Percentiles rank a stretch among this genome's conserved stretches.
phyloP scores from a whole-genome alignment of 2,113 vertebrate genomes.

The Myanophis thanlyinensis region DNA sequence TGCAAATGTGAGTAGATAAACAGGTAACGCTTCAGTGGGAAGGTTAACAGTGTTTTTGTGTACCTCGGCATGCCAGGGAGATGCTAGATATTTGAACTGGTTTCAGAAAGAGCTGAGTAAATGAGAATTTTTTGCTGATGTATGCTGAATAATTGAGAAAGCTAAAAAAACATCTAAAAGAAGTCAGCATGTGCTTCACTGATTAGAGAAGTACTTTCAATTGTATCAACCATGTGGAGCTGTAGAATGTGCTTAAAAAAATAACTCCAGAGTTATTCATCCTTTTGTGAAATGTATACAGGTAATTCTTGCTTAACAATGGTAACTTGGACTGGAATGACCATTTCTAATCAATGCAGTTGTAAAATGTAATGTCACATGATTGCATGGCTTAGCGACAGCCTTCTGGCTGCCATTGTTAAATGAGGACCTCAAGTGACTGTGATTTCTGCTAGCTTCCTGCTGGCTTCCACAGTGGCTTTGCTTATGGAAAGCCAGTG shows the following conservation, averaged over 20 bases:
- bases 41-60: neutral
- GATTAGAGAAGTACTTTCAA: neutral
- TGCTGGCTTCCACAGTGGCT: neutral
- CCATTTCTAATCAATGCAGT: neutral
- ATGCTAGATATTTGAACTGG: neutral
- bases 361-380: neutral
- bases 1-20: neutral
- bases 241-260: neutral
- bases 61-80: neutral
- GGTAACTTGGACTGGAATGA: neutral
- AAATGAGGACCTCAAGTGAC: neutral
- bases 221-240: neutral
- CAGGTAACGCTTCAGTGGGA: neutral
- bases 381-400: neutral
- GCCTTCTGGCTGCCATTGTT: neutral
- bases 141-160: neutral
- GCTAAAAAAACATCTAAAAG: neutral
- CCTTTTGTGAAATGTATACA: neutral
- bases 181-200: neutral
- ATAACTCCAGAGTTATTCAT: neutral
- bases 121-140: neutral
- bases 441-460: neutral
- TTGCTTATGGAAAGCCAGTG: neutral
- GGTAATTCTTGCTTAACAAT: neutral
- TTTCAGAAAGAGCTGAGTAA: neutral